phyloP scores from a whole-genome alignment of 1,140 invertebrate genomes.

The Drosophila equinoxialis region DNA sequence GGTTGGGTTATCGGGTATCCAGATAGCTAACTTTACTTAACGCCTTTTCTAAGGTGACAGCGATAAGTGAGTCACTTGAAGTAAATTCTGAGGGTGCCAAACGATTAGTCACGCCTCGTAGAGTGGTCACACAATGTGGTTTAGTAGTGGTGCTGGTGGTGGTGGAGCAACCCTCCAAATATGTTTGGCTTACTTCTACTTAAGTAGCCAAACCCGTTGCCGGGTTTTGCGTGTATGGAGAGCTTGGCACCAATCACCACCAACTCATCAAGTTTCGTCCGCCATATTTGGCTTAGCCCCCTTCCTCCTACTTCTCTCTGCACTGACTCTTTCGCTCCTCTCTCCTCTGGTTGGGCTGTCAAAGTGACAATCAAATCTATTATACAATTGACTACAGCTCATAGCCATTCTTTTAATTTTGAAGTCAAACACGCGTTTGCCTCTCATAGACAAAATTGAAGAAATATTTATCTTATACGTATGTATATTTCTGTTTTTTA shows the following conservation, averaged over 20 bases:
- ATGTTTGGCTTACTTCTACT: slow-evolving; percentile 39
- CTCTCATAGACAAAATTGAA: slow-evolving; percentile 31
- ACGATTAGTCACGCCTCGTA: slow-evolving; percentile 57
- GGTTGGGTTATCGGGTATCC: slow-evolving; percentile 20
- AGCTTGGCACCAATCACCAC: slow-evolving; percentile 50
- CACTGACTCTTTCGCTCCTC: neutral
- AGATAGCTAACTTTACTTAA: slow-evolving; percentile 28
- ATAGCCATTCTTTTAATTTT: slow-evolving; percentile 32
- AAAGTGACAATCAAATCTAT: slow-evolving; percentile 46
- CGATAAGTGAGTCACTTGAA: slow-evolving; percentile 48
- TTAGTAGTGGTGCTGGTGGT: slow-evolving; percentile 8
- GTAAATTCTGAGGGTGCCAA: slow-evolving; percentile 41
- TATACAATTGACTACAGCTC: slow-evolving; percentile 33
- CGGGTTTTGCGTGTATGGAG: neutral
- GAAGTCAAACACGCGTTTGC: slow-evolving; percentile 54
- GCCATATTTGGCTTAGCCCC: slow-evolving; percentile 45
- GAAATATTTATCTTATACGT: slow-evolving; percentile 24
- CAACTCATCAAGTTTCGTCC: slow-evolving; percentile 34
- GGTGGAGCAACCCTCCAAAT: slow-evolving; percentile 49
- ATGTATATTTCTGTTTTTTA: slow-evolving; percentile 27
- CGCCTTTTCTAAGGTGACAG: slow-evolving; percentile 26
- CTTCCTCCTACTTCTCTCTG: slow-evolving; percentile 1
- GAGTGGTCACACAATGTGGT: neutral
- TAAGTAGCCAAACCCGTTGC: slow-evolving; percentile 40
- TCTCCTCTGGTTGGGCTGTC: no score